A percentile compares a stretch with the other conserved stretches of the same genome.
Conservation (phyloP, 53 echinoderm and acorn worm species). For the Echinometra lucunter region DNA sequence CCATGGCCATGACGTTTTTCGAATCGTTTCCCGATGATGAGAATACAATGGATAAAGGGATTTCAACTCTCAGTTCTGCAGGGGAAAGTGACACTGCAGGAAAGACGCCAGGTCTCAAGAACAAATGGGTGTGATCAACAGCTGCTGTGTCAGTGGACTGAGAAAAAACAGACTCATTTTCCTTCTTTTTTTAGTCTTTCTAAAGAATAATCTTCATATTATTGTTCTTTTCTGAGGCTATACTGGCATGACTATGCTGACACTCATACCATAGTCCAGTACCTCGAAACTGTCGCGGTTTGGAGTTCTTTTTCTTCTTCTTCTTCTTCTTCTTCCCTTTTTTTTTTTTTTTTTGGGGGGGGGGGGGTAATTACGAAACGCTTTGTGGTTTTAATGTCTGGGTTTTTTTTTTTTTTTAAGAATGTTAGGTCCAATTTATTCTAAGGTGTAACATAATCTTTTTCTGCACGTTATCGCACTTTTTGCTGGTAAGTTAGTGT, state of each 20-base stretch:
- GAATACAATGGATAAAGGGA: background rate
- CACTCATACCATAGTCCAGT: background rate
- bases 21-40: background rate
- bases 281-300: background rate
- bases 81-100: background rate
- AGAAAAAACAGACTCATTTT: background rate
- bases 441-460: background rate
- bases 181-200: background rate
- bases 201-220: background rate
- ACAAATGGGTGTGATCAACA: slow-evolving; percentile 1
- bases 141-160: background rate
- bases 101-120: background rate
- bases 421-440: background rate
- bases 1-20: background rate
- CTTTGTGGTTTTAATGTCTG: too few species aligned
- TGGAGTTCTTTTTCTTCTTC: too few species aligned
- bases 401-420: too few species aligned
- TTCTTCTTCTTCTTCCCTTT: too few species aligned
- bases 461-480: background rate
- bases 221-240: background rate
- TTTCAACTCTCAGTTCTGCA: background rate
- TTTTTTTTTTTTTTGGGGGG: too few species aligned
- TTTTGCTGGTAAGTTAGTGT: background rate
- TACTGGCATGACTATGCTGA: background rate
- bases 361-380: too few species aligned